phyloP scores from a whole-genome alignment of 1,140 invertebrate genomes.

The Caenorhabditis brenneri region DNA sequence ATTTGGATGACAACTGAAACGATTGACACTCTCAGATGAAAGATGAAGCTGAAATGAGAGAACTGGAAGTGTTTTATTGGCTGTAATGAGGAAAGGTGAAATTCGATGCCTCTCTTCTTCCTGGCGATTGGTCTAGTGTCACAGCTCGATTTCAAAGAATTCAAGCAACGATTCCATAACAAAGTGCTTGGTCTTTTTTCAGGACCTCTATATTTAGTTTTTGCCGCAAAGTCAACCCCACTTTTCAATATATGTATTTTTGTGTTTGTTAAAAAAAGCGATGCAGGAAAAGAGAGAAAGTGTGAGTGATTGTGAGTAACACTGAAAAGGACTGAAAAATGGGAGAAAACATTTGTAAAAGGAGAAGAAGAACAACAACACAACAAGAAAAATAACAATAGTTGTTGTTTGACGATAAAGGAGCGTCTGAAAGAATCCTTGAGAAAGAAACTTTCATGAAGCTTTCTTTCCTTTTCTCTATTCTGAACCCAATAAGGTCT shows the following conservation, averaged over 20 bases:
- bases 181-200: not conserved
- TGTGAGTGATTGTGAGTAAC: constrained; percentile 5
- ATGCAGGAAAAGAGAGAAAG: not conserved
- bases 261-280: too few species aligned
- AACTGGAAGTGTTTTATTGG: constrained; percentile 4
- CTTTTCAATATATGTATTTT: not conserved
- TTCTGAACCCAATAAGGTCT: not conserved
- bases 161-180: not conserved
- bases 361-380: not conserved
- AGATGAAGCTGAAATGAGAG: not conserved
- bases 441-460: too few species aligned
- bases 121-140: not conserved
- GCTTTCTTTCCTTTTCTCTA: not conserved
- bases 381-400: constrained; percentile 17
- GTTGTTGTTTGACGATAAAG: not conserved
- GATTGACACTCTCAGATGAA: not conserved
- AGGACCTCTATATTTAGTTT: not conserved
- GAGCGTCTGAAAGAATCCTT: not conserved
- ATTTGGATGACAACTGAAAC: not conserved
- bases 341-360: not conserved
- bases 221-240: not conserved
- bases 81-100: constrained; percentile 23
- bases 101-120: not conserved
- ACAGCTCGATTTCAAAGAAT: constrained; percentile 17
- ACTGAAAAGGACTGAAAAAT: constrained; percentile 27